Base-by-base conservation (phyloP, 1,140 invertebrate genomes). In the Anagrus nilaparvatae region DNA sequence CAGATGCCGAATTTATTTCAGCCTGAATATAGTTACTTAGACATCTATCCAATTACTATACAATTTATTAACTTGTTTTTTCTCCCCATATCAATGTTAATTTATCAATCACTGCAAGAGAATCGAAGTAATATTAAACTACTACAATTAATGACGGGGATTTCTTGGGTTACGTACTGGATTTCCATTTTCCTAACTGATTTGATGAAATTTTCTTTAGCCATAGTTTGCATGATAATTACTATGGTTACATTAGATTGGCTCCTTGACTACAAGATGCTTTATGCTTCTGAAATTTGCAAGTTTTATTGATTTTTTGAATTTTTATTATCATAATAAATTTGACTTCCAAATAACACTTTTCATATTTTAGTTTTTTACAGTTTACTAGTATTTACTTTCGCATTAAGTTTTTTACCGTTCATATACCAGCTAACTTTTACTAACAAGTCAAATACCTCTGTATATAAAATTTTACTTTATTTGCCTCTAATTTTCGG, bases 61-160 rank as follows among this genome's bases (percentile, higher is more conserved):
- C n/a, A n/a, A 13, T 58, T 62, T 16, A 53, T 51, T 13, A 34
- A 27, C 4, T 55, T 61, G 8, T 49, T 61, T 16, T 62, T 55
- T 21, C 40, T 51, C 2, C 49, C 51, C 30, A 21, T 49, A 1
- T 50, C 53, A 2, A 33, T 62, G n/a, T 62, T 58, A 2, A 38
- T 58, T 1, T 30, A 51, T 10, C 59, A 59, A 47, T 69, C 78
- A 13, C 43, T 59, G 3, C 14, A 60, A 25, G 38, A 62, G 36
- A 51, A 31, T 10, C 18, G 43, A 4, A 74, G 73, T 53, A 73
- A 73, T 18, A 41, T 62, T 5, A 82, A 81, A 53, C 79, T 81
- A 46, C 58, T 82, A 8, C 80, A 83, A 60, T 71, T 77, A 58
- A 79, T 83, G 56, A 76, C 77, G 13, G 79, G 80, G 28, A 70